Evolutionary conservation across 1,140 invertebrate genomes (phyloP).

Genomic region (Trichonephila inaurata): DNA sequence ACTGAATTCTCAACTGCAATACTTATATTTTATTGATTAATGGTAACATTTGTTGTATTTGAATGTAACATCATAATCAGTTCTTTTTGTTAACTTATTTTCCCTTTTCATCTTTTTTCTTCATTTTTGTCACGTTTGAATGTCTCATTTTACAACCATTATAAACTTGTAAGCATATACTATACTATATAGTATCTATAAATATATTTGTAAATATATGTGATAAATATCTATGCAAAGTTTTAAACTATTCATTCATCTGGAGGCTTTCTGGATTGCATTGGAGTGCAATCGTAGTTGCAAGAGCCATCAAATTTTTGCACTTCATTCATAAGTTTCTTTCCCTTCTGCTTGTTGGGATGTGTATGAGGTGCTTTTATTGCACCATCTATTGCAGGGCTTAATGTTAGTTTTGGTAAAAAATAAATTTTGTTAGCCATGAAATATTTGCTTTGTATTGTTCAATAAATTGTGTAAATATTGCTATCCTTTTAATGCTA

Average conservation of each 20-base stretch:
- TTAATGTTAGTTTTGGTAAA: background rate
- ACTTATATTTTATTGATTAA: background rate
- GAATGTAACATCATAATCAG: too few relatives aligned
- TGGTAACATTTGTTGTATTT: too few relatives aligned
- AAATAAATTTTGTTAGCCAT: background rate
- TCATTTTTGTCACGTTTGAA: background rate
- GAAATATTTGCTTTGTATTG: constrained; percentile 16
- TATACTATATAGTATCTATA: background rate
- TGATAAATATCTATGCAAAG: constrained; percentile 7
- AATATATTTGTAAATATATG: constrained; percentile 43
- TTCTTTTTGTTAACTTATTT: constrained; percentile 35
- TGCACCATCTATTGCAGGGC: background rate
- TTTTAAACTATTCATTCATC: constrained; percentile 46
- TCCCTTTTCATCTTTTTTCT: background rate
- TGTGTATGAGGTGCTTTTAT: background rate
- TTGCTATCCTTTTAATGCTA: constrained; percentile 37
- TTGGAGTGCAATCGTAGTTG: background rate
- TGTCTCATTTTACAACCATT: background rate
- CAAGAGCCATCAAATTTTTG: background rate
- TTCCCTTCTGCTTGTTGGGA: background rate
- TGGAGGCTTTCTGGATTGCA: background rate
- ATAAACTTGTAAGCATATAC: background rate
- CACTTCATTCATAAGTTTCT: constrained; percentile 16
- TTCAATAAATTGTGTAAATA: constrained; percentile 60
- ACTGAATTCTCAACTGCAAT: background rate